Evolutionary conservation across 2,113 vertebrate species (phyloP), one percentile per base, ranked within the genome.

Genomic region (Struthidea cinerea): DNA sequence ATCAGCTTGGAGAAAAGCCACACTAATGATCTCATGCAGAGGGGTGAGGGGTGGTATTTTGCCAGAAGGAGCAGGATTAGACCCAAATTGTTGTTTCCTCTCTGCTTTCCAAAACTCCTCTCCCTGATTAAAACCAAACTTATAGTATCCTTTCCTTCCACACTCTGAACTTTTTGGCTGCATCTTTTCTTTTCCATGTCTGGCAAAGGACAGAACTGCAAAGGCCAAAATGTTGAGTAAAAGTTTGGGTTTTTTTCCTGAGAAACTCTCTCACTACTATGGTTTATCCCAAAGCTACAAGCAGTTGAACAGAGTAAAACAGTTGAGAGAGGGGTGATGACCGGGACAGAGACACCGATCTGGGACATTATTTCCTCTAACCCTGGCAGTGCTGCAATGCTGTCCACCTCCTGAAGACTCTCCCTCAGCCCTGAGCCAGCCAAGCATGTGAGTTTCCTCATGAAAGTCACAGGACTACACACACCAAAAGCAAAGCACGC

Each of bases 1-100:
- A 94, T 94, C 96, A 78, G 76, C 91, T 37, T 94, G 96, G 89
- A 95, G 60, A 86, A 67, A 81, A 92, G 84, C 91, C 84, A 75
- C 33, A 6, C 22, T 39, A 81, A 86, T 94, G 85, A 96, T 74
- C 83, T 96, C 93, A 96, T 64, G 46, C 4, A 0, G 19, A 8
- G 33, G 8, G 28, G 9, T 1, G 41, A 21, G 42, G 16, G 13
- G 11, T 0, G 27, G 19, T 87, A 56, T 86, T 93, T 92, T 86
- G 79, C 79, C 92, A 96, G 92, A 88, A 95, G 47, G 32, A 95
- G 53, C 27, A 90, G 85, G 80, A 81, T 81, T 64, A 88, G 37
- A 84, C 85, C 35, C 83, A 86, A 95, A 92, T 44, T 87, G 56
- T 77, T 95, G 82, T 86, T 95, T 96, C 93, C 85, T 84, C 64